Base-by-base conservation (phyloP, 2,797 vertebrate species). In the Bradypodion ventrale region DNA sequence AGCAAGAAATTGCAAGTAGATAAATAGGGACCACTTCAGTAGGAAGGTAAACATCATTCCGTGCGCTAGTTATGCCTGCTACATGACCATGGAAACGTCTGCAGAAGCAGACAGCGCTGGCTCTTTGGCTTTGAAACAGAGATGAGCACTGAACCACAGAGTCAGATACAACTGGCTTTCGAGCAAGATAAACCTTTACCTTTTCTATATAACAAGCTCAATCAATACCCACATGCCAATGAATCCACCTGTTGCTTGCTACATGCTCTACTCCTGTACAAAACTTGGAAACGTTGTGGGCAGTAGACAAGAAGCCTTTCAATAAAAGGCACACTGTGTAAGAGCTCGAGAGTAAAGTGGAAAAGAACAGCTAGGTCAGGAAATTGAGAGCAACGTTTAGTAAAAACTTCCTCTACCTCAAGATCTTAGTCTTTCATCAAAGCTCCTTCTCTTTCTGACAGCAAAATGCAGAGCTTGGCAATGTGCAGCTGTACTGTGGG, bases 341-440 rank as follows among this genome's bases (percentile, higher is more conserved):
- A 3, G 83, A 89, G 82, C 56, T 29, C 79, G 84, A 83, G 82
- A 88, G 74, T 0, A 1, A 93, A 91, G 76, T 65, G 77, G 10
- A 78, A 88, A 88, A 84, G 84, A 80, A 83, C 78, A 89, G 63
- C 82, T 82, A 91, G 83, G 75, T 92, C 92, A 91, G 90, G 87
- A 94, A 93, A 93, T 87, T 91, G 85, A 82, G 90, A 92, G 85
- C 86, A 90, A 92, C 85, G 83, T 88, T 85, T 78, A 85, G 87
- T 87, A 85, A 92, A 87, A 89, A 89, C 85, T 90, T 92, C 82
- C 85, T 90, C 82, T 88, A 2, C 0, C 83, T 92, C 85, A 82
- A 85, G 32, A 75, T n/a, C 74, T 89, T 70, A 74, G 83, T 90
- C 81, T 87, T 92, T 91, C 87, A 92, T 92, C 90, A 92, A 66